Evolutionary conservation across 2,113 vertebrate genomes (phyloP).

Genomic region (Rhynchomys soricoides): DNA sequence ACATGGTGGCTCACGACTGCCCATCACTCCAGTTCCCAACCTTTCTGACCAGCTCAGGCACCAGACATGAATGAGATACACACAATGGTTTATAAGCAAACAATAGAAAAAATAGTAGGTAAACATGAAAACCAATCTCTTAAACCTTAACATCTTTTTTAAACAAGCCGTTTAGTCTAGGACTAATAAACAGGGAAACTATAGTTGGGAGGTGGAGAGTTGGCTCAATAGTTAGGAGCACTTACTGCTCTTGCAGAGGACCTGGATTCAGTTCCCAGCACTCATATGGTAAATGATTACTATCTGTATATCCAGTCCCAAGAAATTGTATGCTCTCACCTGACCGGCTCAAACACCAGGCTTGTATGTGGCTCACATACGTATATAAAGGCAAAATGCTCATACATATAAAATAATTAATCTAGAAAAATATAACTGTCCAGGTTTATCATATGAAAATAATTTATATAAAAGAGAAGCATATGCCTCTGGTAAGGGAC

Average conservation of each 20-base stretch:
- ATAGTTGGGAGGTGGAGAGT: neutral
- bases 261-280: neutral
- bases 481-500: neutral
- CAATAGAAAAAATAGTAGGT: neutral
- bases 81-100: neutral
- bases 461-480: neutral
- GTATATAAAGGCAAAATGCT: neutral
- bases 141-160: neutral
- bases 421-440: neutral
- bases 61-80: neutral
- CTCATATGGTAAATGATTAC: neutral
- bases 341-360: neutral
- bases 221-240: neutral
- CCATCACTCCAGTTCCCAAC: neutral
- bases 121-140: constrained; percentile 27
- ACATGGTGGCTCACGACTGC: neutral
- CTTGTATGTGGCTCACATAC: neutral
- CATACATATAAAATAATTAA: neutral
- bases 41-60: neutral
- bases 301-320: neutral
- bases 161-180: constrained; percentile 3
- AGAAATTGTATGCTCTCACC: neutral
- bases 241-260: neutral
- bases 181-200: constrained; percentile 31
- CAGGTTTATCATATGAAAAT: neutral